Evolutionary conservation across 2,113 vertebrate genomes (phyloP).

Genomic region (Peromyscus polionotus): DNA sequence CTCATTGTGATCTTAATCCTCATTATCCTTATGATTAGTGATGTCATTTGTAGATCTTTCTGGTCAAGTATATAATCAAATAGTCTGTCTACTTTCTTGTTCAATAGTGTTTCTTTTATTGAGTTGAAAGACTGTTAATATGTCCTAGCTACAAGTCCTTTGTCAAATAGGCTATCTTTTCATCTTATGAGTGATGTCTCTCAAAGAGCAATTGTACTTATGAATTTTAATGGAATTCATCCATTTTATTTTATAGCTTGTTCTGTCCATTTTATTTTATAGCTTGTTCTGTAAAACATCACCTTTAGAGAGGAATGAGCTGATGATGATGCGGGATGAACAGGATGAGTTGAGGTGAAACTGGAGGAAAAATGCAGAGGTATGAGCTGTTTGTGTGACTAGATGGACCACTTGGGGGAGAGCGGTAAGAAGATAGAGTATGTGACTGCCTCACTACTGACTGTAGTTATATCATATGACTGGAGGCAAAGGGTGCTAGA

Average conservation of each 20-base stretch:
- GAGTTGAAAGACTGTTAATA: neutral
- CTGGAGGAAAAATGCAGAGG: neutral
- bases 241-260: neutral
- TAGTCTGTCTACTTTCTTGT: neutral
- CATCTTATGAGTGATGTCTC: neutral
- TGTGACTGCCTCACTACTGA: neutral
- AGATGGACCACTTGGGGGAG: neutral
- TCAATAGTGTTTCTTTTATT: neutral
- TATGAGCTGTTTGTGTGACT: neutral
- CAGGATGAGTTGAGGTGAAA: neutral
- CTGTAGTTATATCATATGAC: neutral
- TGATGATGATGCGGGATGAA: neutral
- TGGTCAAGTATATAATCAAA: neutral
- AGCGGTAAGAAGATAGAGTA: neutral
- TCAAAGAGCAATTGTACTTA: slow-evolving; percentile 1
- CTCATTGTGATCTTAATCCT: slow-evolving; percentile 21
- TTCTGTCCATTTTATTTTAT: neutral
- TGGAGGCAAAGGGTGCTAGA: neutral
- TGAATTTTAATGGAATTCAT: slow-evolving; percentile 2
- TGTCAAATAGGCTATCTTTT: neutral
- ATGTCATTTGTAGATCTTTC: neutral
- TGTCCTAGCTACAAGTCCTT: neutral
- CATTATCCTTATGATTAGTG: neutral
- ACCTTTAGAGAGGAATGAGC: neutral
- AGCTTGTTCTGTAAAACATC: neutral